Evolutionary conservation across 1,140 invertebrate genomes (phyloP), one percentile per base, ranked within the genome.

Genomic region (Nasonia giraulti): DNA sequence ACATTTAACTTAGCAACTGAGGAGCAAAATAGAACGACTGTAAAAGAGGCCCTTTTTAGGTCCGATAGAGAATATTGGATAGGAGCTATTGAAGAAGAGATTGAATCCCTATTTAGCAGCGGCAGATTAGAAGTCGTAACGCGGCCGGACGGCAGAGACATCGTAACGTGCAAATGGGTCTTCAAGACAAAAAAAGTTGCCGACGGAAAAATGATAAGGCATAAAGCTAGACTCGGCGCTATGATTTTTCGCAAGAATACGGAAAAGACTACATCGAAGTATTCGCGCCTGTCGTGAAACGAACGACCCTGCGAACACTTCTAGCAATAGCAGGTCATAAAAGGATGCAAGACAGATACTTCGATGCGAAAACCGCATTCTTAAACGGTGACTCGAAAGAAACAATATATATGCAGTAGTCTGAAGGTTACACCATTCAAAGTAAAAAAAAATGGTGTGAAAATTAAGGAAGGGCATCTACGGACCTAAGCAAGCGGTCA

Each of bases 321-420:
- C 87, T 92, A 37, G 89, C 91, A 8, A 90, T 93, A 85, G 85
- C 92, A 37, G 89, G 93, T 88, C 92, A 91, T 75, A 82, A 87
- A 73, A 82, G 93, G 44, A 88, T 93, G 71, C 88, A 92, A 85
- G 85, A 89, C 27, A 87, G 92, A 33, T 92, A 90, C 66, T 89
- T 92, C 81, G 69, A 90, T 40, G 37, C 37, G 0, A 40, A 40
- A 40, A 40, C 37, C 3, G 37, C 37, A 2, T 40, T 40, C 2
- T 7, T 78, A 2, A 78, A 78, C 37, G 47, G 76, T 0, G 31
- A 23, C 7, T 73, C 23, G 23, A 27, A 73, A 50, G 91, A 93
- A 86, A 87, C 80, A 14, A 88, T 92, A n/a, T 92, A 87, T 86
- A 91, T 92, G 90, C 27, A 90, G 44, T 87, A 90, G 68, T 91